Percentiles rank a stretch among this genome's conserved stretches.
Conservation (phyloP, 2,797 vertebrate species). For the Cyclopterus lumpus region DNA sequence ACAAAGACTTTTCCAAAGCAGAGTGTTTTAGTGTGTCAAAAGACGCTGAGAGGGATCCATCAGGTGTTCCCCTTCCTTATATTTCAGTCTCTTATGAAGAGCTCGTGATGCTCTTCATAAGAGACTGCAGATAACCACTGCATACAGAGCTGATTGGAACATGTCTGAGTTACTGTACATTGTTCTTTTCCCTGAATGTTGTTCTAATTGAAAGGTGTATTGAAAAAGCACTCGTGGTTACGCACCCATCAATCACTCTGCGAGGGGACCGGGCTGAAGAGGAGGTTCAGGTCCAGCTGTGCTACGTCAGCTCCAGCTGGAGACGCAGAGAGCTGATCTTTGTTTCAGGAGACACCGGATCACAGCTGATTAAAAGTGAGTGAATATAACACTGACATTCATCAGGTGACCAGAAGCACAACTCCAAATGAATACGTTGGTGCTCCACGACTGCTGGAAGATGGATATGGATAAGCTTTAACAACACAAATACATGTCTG, state of each 20-base stretch:
- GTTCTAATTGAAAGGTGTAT: neutral
- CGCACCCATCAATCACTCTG: slow-evolving; percentile 1
- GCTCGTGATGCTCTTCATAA: too few species aligned
- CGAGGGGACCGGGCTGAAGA: slow-evolving; percentile 27
- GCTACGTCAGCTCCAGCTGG: slow-evolving; percentile 37
- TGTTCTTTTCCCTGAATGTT: slow-evolving; percentile 13
- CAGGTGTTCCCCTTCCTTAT: neutral
- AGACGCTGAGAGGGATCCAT: neutral
- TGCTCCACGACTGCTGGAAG: too few species aligned
- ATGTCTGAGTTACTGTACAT: neutral
- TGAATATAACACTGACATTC: too few species aligned
- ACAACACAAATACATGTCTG: too few species aligned
- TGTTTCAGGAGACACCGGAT: neutral
- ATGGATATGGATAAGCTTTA: too few species aligned
- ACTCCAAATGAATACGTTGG: too few species aligned
- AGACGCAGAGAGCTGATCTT: slow-evolving; percentile 1
- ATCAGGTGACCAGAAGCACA: too few species aligned
- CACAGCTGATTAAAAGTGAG: neutral
- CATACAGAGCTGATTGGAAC: slow-evolving; percentile 17
- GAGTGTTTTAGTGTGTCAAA: neutral
- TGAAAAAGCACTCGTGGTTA: slow-evolving; percentile 4
- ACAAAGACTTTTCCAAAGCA: neutral
- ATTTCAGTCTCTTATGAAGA: too few species aligned
- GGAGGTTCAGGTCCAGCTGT: slow-evolving; percentile 57
- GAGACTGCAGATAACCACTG: slow-evolving; percentile 11